Percentiles rank a stretch among this genome's conserved stretches.
Conservation (phyloP, 1,140 invertebrate species). For the Lepidurus couesii region DNA sequence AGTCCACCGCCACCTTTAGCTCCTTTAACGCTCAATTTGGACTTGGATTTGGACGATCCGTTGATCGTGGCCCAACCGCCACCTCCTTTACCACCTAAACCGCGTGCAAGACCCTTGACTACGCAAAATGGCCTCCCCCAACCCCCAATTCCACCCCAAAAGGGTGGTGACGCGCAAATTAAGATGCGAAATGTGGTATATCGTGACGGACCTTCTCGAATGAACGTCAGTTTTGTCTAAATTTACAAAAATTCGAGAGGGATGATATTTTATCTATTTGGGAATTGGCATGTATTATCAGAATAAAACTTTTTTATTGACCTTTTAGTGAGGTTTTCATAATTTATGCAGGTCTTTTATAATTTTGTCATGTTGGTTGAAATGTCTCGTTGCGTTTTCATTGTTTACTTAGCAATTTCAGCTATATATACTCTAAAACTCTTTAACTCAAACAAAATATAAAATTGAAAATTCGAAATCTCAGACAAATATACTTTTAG, state of each 20-base stretch:
- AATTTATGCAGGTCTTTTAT: too few species aligned
- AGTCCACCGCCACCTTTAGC: conserved; percentile 27
- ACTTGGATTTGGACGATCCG: conserved; percentile 34
- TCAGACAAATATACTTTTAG: too few species aligned
- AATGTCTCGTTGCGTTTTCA: too few species aligned
- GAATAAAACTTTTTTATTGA: too few species aligned
- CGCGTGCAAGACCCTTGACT: conserved; percentile 10
- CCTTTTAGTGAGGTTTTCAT: too few species aligned
- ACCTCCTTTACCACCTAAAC: conserved; percentile 35
- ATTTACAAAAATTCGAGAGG: not conserved
- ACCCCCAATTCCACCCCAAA: conserved; percentile 20
- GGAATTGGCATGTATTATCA: not conserved
- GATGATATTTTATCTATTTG: conserved; percentile 3
- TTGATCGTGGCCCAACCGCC: conserved; percentile 28
- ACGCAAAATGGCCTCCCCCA: conserved; percentile 24
- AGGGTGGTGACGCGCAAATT: conserved; percentile 3
- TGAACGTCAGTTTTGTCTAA: conserved; percentile 34
- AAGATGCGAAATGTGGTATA: not conserved
- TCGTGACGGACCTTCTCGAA: conserved; percentile 21
- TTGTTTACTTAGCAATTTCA: too few species aligned
- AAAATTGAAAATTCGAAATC: too few species aligned
- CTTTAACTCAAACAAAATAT: too few species aligned
- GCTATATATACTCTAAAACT: too few species aligned
- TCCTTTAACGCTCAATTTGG: conserved; percentile 27
- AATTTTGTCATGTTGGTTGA: too few species aligned